Base-by-base conservation (phyloP, 1,140 invertebrate genomes). In the Acyrthosiphon pisum region DNA sequence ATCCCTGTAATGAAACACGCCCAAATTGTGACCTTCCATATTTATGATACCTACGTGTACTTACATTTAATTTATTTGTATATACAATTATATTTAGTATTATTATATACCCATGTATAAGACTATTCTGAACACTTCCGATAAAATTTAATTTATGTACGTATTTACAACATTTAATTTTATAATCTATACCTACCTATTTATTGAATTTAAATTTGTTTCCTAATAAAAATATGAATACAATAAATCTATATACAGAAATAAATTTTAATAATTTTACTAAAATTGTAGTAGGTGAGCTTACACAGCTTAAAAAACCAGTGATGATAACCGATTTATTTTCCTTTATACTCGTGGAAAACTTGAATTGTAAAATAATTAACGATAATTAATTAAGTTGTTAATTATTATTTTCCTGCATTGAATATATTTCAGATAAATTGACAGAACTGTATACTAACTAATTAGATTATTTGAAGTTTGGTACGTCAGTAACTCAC, bases 21-120 rank as follows among this genome's bases (percentile, higher is more conserved):
- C 88, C 88, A 89, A 89, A 89, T 89, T 53, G 8, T 89, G 88
- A 89, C 88, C 88, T 89, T 56, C 50, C 84, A 30, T 86, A 86
- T 46, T 87, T 46, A 87, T 87, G 84, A 23, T 37, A 83, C 35
- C 9, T 41, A 44, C 30, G 83, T 83, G 23, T 86, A 86, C 41
- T 26, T 60, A 30, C 9, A 68, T 68, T 68, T n/a, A n/a, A n/a
- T 68, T 68, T 68, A 68, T 68, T 68, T 87, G 18, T 46, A 87
- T n/a, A 48, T 37, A 44, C 23, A 44, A 48, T 87, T 46, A 46
- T 35, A 46, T 87, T 87, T 46, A 44, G n/a, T 20, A 11, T 84
- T 84, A 41, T 44, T 44, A 26, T 84, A 84, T 44, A 0, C 22
- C 22, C 8, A 23, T 37, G 8, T 23, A 37, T 23, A 37, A 37